Evolutionary conservation across 2,888 invertebrate species (phyloP).

Genomic region (Maniola hyperantus): DNA sequence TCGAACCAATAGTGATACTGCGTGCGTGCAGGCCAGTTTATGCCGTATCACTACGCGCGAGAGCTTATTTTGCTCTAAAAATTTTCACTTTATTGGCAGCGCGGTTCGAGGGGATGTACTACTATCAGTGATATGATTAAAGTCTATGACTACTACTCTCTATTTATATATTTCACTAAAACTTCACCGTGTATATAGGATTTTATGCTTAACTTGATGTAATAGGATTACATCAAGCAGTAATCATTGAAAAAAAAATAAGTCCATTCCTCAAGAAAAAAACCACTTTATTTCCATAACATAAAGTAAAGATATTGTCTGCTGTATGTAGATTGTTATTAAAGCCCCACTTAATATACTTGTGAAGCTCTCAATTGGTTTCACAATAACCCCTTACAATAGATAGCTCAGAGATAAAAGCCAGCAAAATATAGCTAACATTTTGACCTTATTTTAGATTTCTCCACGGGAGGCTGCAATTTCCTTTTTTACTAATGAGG

Average conservation of each 20-base stretch:
- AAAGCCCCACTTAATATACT: slow-evolving; percentile 36
- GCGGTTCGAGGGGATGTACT: too few species aligned
- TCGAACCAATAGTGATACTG: too few species aligned
- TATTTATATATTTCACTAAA: too few species aligned
- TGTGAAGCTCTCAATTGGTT: slow-evolving; percentile 42
- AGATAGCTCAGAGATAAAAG: slow-evolving; percentile 52
- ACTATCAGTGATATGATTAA: too few species aligned
- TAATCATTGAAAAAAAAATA: not conserved
- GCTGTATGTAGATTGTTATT: slow-evolving; percentile 29
- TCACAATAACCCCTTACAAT: slow-evolving; percentile 51
- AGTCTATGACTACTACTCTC: too few species aligned
- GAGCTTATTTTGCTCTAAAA: too few species aligned
- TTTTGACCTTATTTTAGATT: slow-evolving; percentile 78
- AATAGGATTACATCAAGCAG: too few species aligned
- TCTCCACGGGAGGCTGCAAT: slow-evolving; percentile 73
- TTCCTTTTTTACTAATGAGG: slow-evolving; percentile 79
- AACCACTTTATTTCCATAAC: slow-evolving; percentile 8
- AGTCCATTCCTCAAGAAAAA: not conserved
- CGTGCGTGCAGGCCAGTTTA: too few species aligned
- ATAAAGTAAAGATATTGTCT: slow-evolving; percentile 26
- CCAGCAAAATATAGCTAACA: slow-evolving; percentile 60
- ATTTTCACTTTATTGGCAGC: too few species aligned
- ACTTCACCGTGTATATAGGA: too few species aligned
- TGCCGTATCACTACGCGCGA: too few species aligned
- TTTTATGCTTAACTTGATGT: too few species aligned